phyloP scores from a whole-genome alignment of 1,140 invertebrate species.

The Limonius californicus region DNA sequence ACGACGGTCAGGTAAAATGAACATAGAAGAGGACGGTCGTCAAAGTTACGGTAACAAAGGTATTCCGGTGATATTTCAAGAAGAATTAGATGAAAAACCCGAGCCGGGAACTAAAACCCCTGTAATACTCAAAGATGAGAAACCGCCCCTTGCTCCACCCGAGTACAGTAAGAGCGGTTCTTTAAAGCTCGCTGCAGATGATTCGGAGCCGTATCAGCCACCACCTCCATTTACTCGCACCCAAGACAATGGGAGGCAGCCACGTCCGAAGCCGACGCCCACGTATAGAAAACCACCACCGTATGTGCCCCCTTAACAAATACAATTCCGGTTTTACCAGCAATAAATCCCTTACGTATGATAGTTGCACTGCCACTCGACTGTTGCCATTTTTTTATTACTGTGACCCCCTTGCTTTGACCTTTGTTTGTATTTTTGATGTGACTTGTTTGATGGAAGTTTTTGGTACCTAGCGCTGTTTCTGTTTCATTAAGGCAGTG shows the following conservation, averaged over 20 bases:
- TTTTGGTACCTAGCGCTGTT: not conserved
- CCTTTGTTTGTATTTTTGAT: not conserved
- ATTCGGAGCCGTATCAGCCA: constrained; percentile 60
- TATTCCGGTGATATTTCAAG: constrained; percentile 91
- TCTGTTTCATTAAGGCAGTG: not conserved
- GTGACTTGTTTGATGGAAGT: not conserved
- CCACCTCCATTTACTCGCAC: constrained; percentile 56
- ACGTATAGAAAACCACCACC: constrained; percentile 87
- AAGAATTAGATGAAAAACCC: constrained; percentile 88
- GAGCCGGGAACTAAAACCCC: constrained; percentile 78
- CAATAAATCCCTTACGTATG: not conserved
- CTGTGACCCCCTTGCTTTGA: not conserved
- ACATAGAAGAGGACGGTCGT: constrained; percentile 72
- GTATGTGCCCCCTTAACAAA: constrained; percentile 82
- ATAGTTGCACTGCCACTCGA: not conserved
- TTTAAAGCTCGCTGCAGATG: constrained; percentile 50
- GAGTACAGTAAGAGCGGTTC: constrained; percentile 64
- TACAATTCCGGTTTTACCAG: constrained; percentile 9
- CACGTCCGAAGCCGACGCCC: constrained; percentile 75
- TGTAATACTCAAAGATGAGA: constrained; percentile 89
- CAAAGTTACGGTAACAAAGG: constrained; percentile 76
- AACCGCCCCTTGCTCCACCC: constrained; percentile 78
- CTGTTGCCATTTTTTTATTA: too few species aligned
- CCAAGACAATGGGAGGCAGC: constrained; percentile 58
- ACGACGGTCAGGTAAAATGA: constrained; percentile 78